Conservation (phyloP, 2,888 invertebrate genomes). For the Syritta pipiens region DNA sequence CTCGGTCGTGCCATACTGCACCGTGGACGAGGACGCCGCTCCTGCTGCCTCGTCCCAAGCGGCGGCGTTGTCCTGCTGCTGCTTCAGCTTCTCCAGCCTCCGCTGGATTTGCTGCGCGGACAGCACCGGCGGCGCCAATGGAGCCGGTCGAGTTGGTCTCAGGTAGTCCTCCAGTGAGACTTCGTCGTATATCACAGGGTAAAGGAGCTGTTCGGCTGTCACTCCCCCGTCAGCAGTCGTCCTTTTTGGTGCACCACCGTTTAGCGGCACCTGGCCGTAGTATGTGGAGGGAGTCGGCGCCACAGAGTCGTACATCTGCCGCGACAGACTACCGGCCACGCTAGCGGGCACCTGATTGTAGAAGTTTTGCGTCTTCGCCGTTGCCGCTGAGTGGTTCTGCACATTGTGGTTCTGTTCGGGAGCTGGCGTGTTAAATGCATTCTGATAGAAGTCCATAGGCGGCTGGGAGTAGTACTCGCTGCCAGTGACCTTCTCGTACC, state of each 20-base stretch:
- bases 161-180: constrained; percentile 78
- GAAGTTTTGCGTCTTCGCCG: constrained; percentile 71
- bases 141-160: constrained; percentile 83
- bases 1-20: constrained; percentile 73
- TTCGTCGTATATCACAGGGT: constrained; percentile 77
- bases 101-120: constrained; percentile 79
- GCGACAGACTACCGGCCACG: constrained; percentile 73
- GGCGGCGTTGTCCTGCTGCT: constrained; percentile 74
- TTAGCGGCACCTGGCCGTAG: constrained; percentile 76
- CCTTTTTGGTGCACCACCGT: constrained; percentile 24
- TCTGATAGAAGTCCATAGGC: constrained; percentile 74
- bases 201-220: no score
- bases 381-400: no score
- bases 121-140: constrained; percentile 80
- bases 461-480: constrained; percentile 75
- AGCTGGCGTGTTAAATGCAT: constrained; percentile 37
- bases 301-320: constrained; percentile 76
- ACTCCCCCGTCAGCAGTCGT: no score
- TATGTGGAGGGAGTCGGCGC: constrained; percentile 75
- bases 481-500: constrained; percentile 79
- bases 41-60: constrained; percentile 41
- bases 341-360: constrained; percentile 74
- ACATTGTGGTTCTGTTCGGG: constrained; percentile 69
- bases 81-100: constrained; percentile 77
- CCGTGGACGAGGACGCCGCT: constrained; percentile 72